These are phyloP conservation scores for Barypeithes pellucidus DNA, from an alignment of 2,888 invertebrate genomes.

Conservation along the genomic window DNA sequence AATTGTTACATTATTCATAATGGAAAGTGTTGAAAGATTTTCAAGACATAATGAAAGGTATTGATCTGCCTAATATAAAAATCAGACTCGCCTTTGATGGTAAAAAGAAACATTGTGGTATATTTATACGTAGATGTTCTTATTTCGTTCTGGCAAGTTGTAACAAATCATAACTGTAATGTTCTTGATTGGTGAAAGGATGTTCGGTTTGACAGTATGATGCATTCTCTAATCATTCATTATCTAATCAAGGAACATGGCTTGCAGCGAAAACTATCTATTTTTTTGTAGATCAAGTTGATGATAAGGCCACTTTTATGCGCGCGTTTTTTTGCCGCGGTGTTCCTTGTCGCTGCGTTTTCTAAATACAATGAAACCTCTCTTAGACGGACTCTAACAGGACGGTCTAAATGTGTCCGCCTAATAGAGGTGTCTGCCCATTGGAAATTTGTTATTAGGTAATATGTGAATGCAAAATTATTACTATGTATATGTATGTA, in stretches of 20 bases:
- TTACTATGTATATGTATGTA: too few relatives aligned
- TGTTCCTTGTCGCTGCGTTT: too few relatives aligned
- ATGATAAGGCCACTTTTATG: too few relatives aligned
- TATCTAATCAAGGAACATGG: conserved; percentile 44
- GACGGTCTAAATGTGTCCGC: too few relatives aligned
- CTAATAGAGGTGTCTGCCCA: too few relatives aligned
- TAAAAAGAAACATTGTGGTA: conserved; percentile 30
- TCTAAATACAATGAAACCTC: too few relatives aligned
- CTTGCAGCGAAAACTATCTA: conserved; percentile 23
- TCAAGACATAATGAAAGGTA: conserved; percentile 15
- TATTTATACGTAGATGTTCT: conserved; percentile 18
- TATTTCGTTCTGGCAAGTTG: conserved; percentile 25
- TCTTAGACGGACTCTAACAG: too few relatives aligned
- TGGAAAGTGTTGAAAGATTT: conserved; percentile 42
- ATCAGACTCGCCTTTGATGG: conserved; percentile 22
- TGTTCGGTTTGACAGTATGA: conserved; percentile 46
- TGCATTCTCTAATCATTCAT: conserved; percentile 46
- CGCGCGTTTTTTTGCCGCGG: too few relatives aligned
- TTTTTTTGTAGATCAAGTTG: conserved; percentile 35
- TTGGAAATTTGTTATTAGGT: too few relatives aligned
- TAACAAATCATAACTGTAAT: conserved; percentile 42
- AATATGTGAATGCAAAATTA: too few relatives aligned
- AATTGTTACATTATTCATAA: conserved; percentile 41
- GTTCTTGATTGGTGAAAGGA: conserved; percentile 49
- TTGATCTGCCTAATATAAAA: conserved; percentile 44